These are phyloP conservation scores for Drosophila micromelanica DNA, from an alignment of 1,140 invertebrate species.

Conservation along the genomic window DNA sequence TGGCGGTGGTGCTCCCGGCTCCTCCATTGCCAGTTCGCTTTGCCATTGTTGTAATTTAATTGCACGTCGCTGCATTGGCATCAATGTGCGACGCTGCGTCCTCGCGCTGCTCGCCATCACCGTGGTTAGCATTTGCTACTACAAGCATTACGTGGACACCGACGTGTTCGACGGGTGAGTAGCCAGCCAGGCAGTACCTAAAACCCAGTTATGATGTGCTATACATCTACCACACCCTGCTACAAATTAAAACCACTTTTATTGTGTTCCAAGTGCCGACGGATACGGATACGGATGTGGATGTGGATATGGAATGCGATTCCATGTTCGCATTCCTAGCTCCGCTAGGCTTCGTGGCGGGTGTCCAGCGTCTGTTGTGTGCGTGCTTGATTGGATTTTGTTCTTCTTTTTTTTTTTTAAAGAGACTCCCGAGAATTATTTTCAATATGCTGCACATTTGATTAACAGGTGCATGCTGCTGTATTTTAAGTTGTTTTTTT, in stretches of 20 bases:
- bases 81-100: slow-evolving; percentile 90
- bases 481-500: not conserved
- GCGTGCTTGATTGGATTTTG: slow-evolving; percentile 58
- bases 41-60: slow-evolving; percentile 84
- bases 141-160: slow-evolving; percentile 89
- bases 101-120: slow-evolving; percentile 88
- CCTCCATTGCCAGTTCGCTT: slow-evolving; percentile 37
- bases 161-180: slow-evolving; percentile 89
- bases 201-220: not conserved
- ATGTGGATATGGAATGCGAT: slow-evolving; percentile 7
- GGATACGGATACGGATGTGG: slow-evolving; percentile 17
- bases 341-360: not conserved
- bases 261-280: slow-evolving; percentile 57
- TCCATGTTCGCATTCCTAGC: slow-evolving; percentile 2
- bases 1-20: slow-evolving; percentile 8
- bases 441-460: slow-evolving; percentile 71
- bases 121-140: slow-evolving; percentile 90
- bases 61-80: slow-evolving; percentile 85
- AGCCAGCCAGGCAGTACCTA: slow-evolving; percentile 1
- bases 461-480: slow-evolving; percentile 55
- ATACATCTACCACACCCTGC: not conserved
- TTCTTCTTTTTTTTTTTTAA: slow-evolving; percentile 21
- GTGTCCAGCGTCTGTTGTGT: slow-evolving; percentile 42
- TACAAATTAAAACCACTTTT: slow-evolving; percentile 33
- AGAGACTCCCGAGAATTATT: slow-evolving; percentile 24